Evolutionary conservation across 1,140 invertebrate species (phyloP), one percentile per base, ranked within the genome.

Genomic region (Hyles vespertilio): DNA sequence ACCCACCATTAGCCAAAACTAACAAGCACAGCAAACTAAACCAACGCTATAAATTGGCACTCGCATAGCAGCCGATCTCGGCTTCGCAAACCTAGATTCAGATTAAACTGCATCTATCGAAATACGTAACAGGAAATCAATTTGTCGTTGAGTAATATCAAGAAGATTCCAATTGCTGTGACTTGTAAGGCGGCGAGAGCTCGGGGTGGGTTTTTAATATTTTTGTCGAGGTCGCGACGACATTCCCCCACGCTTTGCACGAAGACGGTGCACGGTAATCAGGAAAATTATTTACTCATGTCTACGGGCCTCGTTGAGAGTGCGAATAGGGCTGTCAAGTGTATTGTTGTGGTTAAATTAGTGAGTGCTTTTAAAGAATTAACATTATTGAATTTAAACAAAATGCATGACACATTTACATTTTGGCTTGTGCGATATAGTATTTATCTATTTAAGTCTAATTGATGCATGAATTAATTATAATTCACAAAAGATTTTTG

Each of bases 201-300:
- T 46, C 36, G 61, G 56, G 54, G 51, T 32, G 62, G 60, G 61
- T 56, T 70, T 84, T 84, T 80, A 81, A 84, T 87, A 87, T 87
- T 84, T 83, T 77, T 81, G 73, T 75, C 66, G 72, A 70, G 74
- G 69, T 71, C 68, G 66, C 56, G 67, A 61, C 58, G 61, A 69
- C 69, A 65, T 61, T 61, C 60, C 54, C 63, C 22, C 59, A 64
- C 70, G 72, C 69, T 80, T 77, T 70, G 72, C 72, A 70, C 63
- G 68, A 71, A 79, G 79, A 75, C 68, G 84, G 58, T 69, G 74
- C 72, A 74, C 81, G 80, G 79, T 87, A 87, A 87, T 86, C 81
- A 87, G 75, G 74, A 74, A 84, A 87, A 84, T 87, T 87, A 84
- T 87, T 87, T 87, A 87, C 84, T 77, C 80, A 84, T 76, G 79